These are phyloP conservation scores for Patiria miniata DNA, from an alignment of 35 echinoderm and acorn worm species.

Conservation along the genomic window DNA sequence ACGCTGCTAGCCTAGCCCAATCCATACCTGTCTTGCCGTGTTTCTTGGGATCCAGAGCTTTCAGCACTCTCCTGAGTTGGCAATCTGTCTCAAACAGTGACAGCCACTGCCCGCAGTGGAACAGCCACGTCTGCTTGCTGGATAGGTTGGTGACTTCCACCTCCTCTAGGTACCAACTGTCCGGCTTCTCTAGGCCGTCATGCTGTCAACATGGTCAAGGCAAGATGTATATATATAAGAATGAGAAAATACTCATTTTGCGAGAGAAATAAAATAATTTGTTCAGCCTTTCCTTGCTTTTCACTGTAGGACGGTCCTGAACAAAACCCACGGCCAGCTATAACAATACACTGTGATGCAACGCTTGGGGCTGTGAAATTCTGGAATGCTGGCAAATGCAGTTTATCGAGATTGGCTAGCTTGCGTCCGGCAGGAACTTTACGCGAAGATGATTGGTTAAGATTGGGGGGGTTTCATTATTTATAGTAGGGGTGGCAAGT, in stretches of 20 bases:
- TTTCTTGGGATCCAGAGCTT: slow-evolving; percentile 83
- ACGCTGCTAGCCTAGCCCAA: too few relatives aligned
- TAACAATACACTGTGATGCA: too few relatives aligned
- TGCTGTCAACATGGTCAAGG: too few relatives aligned
- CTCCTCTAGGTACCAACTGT: slow-evolving; percentile 86
- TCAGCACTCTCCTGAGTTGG: slow-evolving; percentile 80
- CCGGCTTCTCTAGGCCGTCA: slow-evolving; percentile 92
- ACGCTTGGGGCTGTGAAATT: too few relatives aligned
- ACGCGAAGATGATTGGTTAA: too few relatives aligned
- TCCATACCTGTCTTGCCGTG: slow-evolving; percentile 88
- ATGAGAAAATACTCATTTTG: not conserved
- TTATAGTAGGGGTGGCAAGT: too few relatives aligned
- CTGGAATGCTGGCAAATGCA: too few relatives aligned
- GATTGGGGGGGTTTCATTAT: too few relatives aligned
- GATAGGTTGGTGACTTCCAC: slow-evolving; percentile 80
- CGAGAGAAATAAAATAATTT: not conserved
- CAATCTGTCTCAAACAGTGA: slow-evolving; percentile 98
- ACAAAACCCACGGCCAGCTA: not conserved
- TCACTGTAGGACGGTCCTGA: not conserved
- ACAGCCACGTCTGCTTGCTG: slow-evolving; percentile 79
- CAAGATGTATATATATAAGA: slow-evolving; percentile 16
- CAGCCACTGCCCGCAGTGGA: slow-evolving; percentile 91
- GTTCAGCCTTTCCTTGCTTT: not conserved
- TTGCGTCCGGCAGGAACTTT: too few relatives aligned
- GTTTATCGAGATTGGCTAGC: too few relatives aligned